Base-by-base conservation (phyloP, 2,888 invertebrate genomes). In the Pheosia gnoma region DNA sequence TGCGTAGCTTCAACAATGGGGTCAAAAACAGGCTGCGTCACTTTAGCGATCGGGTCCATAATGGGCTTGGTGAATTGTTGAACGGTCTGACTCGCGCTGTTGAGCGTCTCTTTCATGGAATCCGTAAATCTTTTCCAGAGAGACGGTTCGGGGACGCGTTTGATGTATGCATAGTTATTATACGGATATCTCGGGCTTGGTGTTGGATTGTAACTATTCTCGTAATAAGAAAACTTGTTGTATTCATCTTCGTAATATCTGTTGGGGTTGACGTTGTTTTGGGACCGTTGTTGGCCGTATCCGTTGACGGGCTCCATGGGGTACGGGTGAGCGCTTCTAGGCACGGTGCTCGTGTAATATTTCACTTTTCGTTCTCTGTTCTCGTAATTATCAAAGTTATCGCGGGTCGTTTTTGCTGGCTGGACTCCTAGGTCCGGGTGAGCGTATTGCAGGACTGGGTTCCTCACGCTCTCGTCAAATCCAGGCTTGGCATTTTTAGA, bases 361-460 rank as follows among this genome's bases (percentile, higher is more conserved):
- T 93, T 90, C 0, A 93, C 77, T 83, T 91, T 93, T 41, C 89
- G 83, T 66, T 89, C 89, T 60, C 83, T 84, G 55, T 85, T 83
- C 25, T 86, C 79, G 73, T 85, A 58, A 73, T 82, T 85, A 13
- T 91, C 89, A 13, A 86, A 79, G 65, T 86, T 87, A 60, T 91
- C 91, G n/a, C 89, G 82, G 3, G 90, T 93, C 3, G 94, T 94
- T 84, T 96, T 96, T 0, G 96, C 96, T 0, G 96, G 96, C 81
- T 97, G 97, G 0, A 96, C 95, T 11, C 97, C 97, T 5, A 97
- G 86, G 75, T 97, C 97, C 0, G 97, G 97, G 81, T 97, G 97
- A 0, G 97, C 97, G 78, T 97, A 97, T 77, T 97, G 96, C 0
- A 97, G 90, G 4, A 97, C 96, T 0, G 97, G 97, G 38, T 96